Evolutionary conservation across 2,797 vertebrate species (phyloP).

Genomic region (Sebastes diaconus): DNA sequence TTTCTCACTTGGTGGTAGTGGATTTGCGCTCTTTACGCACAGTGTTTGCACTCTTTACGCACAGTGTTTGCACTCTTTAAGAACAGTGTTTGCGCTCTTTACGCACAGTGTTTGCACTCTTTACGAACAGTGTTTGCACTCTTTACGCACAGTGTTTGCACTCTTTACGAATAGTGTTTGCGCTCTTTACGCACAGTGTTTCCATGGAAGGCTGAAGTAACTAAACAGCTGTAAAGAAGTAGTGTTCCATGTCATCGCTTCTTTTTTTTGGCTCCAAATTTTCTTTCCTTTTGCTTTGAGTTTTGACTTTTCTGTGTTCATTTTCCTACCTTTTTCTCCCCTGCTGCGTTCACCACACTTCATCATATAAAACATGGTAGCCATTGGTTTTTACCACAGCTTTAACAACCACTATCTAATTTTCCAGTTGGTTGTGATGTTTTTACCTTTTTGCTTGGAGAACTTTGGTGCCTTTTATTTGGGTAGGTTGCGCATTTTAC

Average conservation of each 20-base stretch:
- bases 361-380: conserved; percentile 56
- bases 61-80: no score
- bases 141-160: no score
- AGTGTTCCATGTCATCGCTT: conserved; percentile 52
- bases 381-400: conserved; percentile 42
- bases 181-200: background rate
- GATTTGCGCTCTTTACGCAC: background rate
- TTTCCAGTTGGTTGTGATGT: conserved; percentile 41
- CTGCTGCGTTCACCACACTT: conserved; percentile 35
- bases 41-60: no score
- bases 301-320: conserved; percentile 53
- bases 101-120: no score
- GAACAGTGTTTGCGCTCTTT: no score
- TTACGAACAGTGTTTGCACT: background rate
- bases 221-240: background rate
- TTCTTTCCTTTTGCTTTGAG: conserved; percentile 49
- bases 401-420: conserved; percentile 60
- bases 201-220: conserved; percentile 23
- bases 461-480: no score
- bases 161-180: no score
- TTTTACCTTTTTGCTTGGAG: conserved; percentile 4
- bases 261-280: conserved; percentile 17
- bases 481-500: conserved; percentile 46
- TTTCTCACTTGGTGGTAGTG: background rate
- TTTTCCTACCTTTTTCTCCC: conserved; percentile 60